A percentile compares a stretch with the other conserved stretches of the same genome.
phyloP scores from a whole-genome alignment of 2,888 invertebrate species.

The Cabera pusaria region DNA sequence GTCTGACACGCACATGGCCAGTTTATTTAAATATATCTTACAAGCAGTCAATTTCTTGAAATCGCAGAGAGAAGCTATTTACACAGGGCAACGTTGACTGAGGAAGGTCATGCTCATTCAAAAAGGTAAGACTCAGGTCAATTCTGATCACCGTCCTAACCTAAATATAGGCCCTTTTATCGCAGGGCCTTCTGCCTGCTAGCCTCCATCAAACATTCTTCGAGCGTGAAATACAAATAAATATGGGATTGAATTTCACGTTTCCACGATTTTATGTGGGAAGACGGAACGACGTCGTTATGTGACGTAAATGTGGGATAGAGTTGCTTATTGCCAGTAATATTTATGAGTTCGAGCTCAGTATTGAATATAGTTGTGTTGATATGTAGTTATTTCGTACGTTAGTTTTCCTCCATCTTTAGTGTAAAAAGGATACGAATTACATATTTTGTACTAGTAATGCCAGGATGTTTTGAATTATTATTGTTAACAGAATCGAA shows the following conservation, averaged over 20 bases:
- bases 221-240: slow-evolving; percentile 37
- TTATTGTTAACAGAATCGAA: no score
- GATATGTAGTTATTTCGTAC: no score
- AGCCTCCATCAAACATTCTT: slow-evolving; percentile 34
- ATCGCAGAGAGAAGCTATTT: no score
- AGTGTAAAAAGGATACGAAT: no score
- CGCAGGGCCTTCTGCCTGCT: slow-evolving; percentile 17
- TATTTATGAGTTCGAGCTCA: slow-evolving; percentile 10
- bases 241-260: slow-evolving; percentile 43
- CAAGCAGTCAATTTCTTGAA: no score
- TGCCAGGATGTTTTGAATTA: no score
- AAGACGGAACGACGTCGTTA: slow-evolving; percentile 21
- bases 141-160: slow-evolving; percentile 17
- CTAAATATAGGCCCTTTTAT: slow-evolving; percentile 25
- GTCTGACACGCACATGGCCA: no score
- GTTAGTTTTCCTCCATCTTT: no score
- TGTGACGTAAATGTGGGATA: slow-evolving; percentile 21
- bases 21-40: no score
- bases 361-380: slow-evolving; percentile 4
- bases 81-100: no score
- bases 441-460: no score
- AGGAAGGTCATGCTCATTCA: slow-evolving; percentile 7
- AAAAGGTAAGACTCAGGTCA: slow-evolving; percentile 8
- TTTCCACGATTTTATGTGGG: slow-evolving; percentile 33
- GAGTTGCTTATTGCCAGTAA: slow-evolving; percentile 16